phyloP scores from a whole-genome alignment of 1,140 invertebrate species.

The Triops longicaudatus region DNA sequence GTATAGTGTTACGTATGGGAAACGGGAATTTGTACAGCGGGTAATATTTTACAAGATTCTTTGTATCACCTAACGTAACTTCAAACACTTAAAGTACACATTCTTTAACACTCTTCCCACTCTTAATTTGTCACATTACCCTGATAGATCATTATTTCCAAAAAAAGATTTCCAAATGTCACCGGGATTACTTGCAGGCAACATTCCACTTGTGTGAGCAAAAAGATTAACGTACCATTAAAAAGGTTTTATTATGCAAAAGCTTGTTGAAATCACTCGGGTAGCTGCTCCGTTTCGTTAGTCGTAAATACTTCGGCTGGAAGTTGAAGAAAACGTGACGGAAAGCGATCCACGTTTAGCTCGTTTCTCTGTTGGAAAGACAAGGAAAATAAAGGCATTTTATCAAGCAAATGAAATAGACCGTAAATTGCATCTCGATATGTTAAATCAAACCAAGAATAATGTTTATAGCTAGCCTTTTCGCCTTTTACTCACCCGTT shows the following conservation, averaged over 20 bases:
- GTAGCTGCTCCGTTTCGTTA: background rate
- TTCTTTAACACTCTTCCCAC: too few relatives aligned
- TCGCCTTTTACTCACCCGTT: slow-evolving; percentile 5
- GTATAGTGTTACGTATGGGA: too few relatives aligned
- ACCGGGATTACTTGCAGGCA: too few relatives aligned
- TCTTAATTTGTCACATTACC: too few relatives aligned
- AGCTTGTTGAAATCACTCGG: background rate
- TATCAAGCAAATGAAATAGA: background rate
- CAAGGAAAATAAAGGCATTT: background rate
- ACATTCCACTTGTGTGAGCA: too few relatives aligned
- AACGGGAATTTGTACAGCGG: too few relatives aligned
- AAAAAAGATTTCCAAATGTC: too few relatives aligned
- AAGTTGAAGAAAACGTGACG: background rate
- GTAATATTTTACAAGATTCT: too few relatives aligned
- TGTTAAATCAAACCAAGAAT: background rate
- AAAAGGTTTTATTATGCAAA: background rate
- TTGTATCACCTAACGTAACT: too few relatives aligned
- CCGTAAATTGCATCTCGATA: background rate
- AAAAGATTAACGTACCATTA: background rate
- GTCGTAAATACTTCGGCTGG: background rate
- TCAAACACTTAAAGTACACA: too few relatives aligned
- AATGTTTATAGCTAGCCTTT: background rate
- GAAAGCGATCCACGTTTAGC: background rate
- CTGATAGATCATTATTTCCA: too few relatives aligned
- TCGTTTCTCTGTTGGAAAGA: background rate